Evolutionary conservation across 2,888 invertebrate species (phyloP), one percentile per base, ranked within the genome.

Genomic region (Dryococelus australis): DNA sequence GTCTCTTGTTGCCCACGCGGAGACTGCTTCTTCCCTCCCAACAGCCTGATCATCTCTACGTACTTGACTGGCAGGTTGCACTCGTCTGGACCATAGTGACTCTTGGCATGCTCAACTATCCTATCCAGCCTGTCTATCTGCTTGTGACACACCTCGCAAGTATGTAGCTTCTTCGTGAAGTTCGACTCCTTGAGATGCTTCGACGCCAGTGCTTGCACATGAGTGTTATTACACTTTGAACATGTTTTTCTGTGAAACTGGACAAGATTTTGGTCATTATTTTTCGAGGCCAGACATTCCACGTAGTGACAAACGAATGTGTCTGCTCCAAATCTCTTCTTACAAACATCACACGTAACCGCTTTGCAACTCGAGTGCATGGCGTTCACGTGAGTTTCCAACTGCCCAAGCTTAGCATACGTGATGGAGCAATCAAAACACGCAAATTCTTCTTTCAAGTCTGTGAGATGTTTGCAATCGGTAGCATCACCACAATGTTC

Each of bases 111-210:
- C 8, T 27, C 0, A 83, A 83, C 43, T 43, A 83, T 83, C 83
- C 16, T 43, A 26, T 83, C 43, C 83, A 28, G 28, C 83, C 24
- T 35, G 24, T 35, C 83, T 20, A 83, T 83, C 35, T 35, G 35
- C 43, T 28, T 43, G 43, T 43, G 35, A 83, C 83, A 83, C 35
- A 83, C 83, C 35, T 83, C 83, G 83, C 83, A 83, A 35, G 83
- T 83, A 26, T 83, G 83, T 2, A 35, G 12, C 24, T 83, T 26
- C 83, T 83, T 35, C 35, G 65, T 24, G 65, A 24, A n/a, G n/a
- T 65, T 65, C 8, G n/a, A 65, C 20, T 65, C 65, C 16, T 65
- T 65, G 24, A 65, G 16, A 8, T n/a, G 20, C n/a, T 65, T 16
- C 16, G 65, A n/a, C 8, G 8, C n/a, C 65, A 65, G 16, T n/a